Evolutionary conservation across 2,797 vertebrate genomes (phyloP), one percentile per base, ranked within the genome.

Genomic region (Typhlichthys subterraneus): DNA sequence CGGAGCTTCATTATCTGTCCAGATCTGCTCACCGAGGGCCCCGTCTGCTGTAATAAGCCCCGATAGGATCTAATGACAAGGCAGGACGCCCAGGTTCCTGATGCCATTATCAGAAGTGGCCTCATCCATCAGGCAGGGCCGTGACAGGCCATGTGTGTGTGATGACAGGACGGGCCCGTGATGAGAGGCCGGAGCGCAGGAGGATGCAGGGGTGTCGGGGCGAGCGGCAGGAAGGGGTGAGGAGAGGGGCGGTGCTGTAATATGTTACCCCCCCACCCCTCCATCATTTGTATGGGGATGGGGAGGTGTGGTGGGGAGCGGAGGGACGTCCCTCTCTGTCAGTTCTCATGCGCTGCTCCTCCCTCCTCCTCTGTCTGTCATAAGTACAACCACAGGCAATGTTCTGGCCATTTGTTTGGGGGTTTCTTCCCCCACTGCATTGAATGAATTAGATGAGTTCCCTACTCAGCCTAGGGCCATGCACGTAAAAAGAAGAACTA

Each of bases 61-160:
- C 70, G 88, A 87, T 88, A 83, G 80, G 72, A 86, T 86, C 78
- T 92, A 91, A 92, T 91, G 87, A 91, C 89, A 91, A 90, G 90
- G 88, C 82, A 88, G 85, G 38, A 81, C 82, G 65, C 81, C 84
- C 69, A 61, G 33, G 87, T 87, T 89, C 89, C 89, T 88, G 88
- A 87, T 85, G 84, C 87, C 84, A 90, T 90, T 90, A 91, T 91
- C 88, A 91, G 87, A 90, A 86, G 88, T 84, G 80, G 82, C 77
- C 75, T 86, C 89, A 89, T 91, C 89, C 79, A 83, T 92, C 91
- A 92, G 85, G 67, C 51, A 29, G 46, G 65, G 0, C 59, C 17
- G 75, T 85, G 88, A 85, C 82, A 72, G 82, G 65, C 72, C 75
- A 83, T 79, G 80, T 79, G 79, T 74, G 72, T 63, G 81, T 86